phyloP scores from a whole-genome alignment of 2,797 vertebrate species.

The Lagorchestes hirsutus region DNA sequence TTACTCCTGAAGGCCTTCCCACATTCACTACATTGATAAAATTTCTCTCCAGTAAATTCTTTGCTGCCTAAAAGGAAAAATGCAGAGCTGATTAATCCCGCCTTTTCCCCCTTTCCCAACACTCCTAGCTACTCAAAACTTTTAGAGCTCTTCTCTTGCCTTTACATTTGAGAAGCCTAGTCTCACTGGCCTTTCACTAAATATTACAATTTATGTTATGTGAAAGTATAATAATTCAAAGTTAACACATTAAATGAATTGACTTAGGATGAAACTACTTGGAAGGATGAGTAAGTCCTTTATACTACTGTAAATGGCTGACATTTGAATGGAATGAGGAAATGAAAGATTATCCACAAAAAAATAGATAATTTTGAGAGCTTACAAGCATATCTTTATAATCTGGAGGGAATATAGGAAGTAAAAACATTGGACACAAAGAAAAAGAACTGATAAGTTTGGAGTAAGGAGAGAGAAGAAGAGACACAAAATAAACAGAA shows the following conservation, averaged over 20 bases:
- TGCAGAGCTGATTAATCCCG: neutral
- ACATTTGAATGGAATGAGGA: neutral
- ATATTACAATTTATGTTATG: neutral
- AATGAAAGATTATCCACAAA: neutral
- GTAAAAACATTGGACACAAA: neutral
- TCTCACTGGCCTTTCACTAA: neutral
- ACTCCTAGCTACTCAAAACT: neutral
- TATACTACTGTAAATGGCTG: neutral
- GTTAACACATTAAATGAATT: neutral
- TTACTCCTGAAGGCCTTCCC: slow-evolving; percentile 68
- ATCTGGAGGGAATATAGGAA: neutral
- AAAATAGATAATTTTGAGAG: neutral
- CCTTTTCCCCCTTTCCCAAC: neutral
- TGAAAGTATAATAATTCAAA: neutral
- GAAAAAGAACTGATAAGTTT: neutral
- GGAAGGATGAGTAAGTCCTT: neutral
- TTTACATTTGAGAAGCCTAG: neutral
- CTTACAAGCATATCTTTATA: neutral
- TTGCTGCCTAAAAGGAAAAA: slow-evolving; percentile 19
- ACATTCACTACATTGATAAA: slow-evolving; percentile 64
- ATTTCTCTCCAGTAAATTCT: slow-evolving; percentile 49
- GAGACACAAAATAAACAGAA: neutral
- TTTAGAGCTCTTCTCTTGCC: neutral
- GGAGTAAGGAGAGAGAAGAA: neutral
- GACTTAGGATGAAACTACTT: neutral